Evolutionary conservation across 1,140 invertebrate species (phyloP), one percentile per base, ranked within the genome.

Genomic region (Heliconius hermathena): DNA sequence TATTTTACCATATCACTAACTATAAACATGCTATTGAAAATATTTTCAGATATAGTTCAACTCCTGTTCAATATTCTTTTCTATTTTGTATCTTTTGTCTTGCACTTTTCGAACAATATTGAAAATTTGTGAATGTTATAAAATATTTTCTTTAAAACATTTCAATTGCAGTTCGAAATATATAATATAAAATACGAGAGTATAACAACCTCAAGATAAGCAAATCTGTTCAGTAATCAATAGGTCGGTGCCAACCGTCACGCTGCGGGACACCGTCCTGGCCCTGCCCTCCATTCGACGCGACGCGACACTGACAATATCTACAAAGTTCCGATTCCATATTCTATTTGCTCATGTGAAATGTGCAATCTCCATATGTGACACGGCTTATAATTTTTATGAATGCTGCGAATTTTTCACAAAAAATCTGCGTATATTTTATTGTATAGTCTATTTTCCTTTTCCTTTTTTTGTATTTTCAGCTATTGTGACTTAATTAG

Each of bases 161-260:
- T 66, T 26, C 60, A 66, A 26, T 66, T 66, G 22, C 3, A 29
- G 1, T 2, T 1, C 2, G 60, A 66, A 29, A 66, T 29, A 66
- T 66, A 29, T 29, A 66, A 66, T 66, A 66, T 66, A 66, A 66
- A 66, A 66, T 66, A 29, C 60, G 60, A 29, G 13, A 11, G 22
- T 26, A 66, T 66, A 66, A 66, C 60, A 66, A 66, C 3, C 11
- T 66, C 60, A 66, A 66, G 60, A 66, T 9, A 66, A 66, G n/a
- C 57, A 29, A 60, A 22, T 60, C 4, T 60, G 22, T 66, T 66
- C 22, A 74, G 73, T 74, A 74, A 74, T 74, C 73, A 52, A 18
- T 29, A 29, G 46, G 71, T 20, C 73, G 73, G 22, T 74, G 73
- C 73, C 73, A 74, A 74, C 18, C 26, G 41, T 73, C 49, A 54